Evolutionary conservation across 2,888 invertebrate species (phyloP).

Genomic region (Lasioglossum zephyrum): DNA sequence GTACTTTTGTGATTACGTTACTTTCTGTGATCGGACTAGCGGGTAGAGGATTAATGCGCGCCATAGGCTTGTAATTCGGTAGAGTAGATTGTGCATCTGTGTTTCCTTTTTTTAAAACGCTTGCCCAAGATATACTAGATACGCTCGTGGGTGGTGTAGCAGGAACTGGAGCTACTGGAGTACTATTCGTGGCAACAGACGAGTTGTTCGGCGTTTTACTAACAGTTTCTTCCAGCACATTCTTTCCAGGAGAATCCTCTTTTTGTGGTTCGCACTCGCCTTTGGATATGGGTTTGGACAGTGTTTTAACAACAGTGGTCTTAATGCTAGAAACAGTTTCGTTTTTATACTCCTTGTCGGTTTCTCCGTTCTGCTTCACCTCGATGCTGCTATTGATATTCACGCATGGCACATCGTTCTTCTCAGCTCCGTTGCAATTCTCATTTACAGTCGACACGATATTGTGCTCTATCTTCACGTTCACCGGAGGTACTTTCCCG

Average conservation of each 20-base stretch:
- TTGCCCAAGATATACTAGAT: slow-evolving; percentile 81
- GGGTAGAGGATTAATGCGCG: slow-evolving; percentile 75
- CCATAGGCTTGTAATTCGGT: slow-evolving; percentile 74
- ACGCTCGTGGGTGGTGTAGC: slow-evolving; percentile 34
- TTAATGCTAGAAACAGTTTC: slow-evolving; percentile 68
- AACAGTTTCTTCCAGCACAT: slow-evolving; percentile 51
- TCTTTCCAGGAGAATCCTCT: slow-evolving; percentile 56
- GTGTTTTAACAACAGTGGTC: slow-evolving; percentile 66
- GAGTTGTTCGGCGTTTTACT: slow-evolving; percentile 57
- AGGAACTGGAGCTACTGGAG: slow-evolving; percentile 35
- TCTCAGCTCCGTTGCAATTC: slow-evolving; percentile 72
- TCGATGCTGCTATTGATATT: slow-evolving; percentile 78
- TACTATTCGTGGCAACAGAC: slow-evolving; percentile 27
- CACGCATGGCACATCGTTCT: slow-evolving; percentile 72
- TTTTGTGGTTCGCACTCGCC: slow-evolving; percentile 60
- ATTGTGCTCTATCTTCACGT: slow-evolving; percentile 76
- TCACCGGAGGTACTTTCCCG: slow-evolving; percentile 71
- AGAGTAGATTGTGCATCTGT: slow-evolving; percentile 60
- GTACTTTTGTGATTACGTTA: slow-evolving; percentile 36
- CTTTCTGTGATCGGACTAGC: slow-evolving; percentile 54
- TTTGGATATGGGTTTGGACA: slow-evolving; percentile 67
- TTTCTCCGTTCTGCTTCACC: slow-evolving; percentile 76
- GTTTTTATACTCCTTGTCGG: slow-evolving; percentile 70
- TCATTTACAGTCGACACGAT: slow-evolving; percentile 75
- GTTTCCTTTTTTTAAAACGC: slow-evolving; percentile 78